Evolutionary conservation across 2,797 vertebrate species (phyloP), one percentile per base, ranked within the genome.

Genomic region (Chaenodraco wilsoni): DNA sequence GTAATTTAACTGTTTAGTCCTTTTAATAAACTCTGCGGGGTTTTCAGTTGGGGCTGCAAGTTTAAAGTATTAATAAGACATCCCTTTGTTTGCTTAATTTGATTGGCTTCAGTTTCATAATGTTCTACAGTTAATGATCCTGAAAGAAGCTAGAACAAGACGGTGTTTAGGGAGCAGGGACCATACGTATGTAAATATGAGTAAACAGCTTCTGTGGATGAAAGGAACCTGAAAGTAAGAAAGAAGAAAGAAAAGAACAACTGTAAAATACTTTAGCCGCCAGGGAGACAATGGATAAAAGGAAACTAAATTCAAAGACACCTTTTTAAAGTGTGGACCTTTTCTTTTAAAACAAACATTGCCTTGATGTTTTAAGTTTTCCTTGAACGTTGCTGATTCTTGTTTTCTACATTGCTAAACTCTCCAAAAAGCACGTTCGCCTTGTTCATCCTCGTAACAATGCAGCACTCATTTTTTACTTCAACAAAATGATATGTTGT

Each of bases 1-100:
- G 7, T 67, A 55, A 51, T 43, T 17, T 65, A 12, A 67, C 48
- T 66, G 62, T 78, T 78, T 64, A 19, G 61, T 74, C 15, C 21
- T 57, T 8, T 37, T 63, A 44, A 79, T 59, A 54, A 60, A 75
- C 75, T 56, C 5, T 3, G 19, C n/a, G 14, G 7, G 13, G 16
- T 16, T 61, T 64, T 51, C 50, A 46, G 1, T 4, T 57, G 8
- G 17, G 17, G 43, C 74, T 72, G n/a, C 48, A 62, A 51, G 49
- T 67, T 63, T 62, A 23, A 51, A 71, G 54, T 58, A 65, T 60
- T 82, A 61, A 72, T 61, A 67, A 82, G 52, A 84, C 56, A 41
- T 68, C 50, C 60, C 77, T 71, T 31, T 60, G 59, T 68, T 78
- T 75, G 78, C 73, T 75, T 52, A 59, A 59, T 71, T 44, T 12